Evolutionary conservation across 92 coral and sea anemone species (phyloP).

Genomic region (Umimayanthus chanpuru): DNA sequence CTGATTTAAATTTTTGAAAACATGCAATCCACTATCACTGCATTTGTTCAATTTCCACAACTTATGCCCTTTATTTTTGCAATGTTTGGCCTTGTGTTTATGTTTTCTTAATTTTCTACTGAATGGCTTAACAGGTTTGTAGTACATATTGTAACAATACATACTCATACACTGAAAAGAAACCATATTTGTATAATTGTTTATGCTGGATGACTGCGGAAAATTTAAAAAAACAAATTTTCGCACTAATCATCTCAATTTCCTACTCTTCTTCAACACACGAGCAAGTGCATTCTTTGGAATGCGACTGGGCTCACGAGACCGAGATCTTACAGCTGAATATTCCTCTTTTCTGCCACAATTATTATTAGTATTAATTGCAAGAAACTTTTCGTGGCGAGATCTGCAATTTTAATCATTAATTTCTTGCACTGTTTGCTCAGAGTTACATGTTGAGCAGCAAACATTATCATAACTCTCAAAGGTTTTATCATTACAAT

Average conservation of each 20-base stretch:
- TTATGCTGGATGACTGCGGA: conserved; percentile 12
- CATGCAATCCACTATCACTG: conserved; percentile 1
- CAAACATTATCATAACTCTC: too few species aligned
- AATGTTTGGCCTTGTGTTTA: not conserved
- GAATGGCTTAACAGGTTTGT: conserved; percentile 20
- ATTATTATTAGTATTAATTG: not conserved
- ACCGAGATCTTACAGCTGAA: conserved; percentile 19
- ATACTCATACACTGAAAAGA: not conserved
- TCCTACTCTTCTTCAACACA: not conserved
- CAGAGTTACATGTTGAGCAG: too few species aligned
- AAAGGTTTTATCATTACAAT: too few species aligned
- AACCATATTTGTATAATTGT: conserved; percentile 8
- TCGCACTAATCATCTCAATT: not conserved
- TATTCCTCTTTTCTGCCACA: conserved; percentile 9
- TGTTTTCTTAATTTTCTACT: not conserved
- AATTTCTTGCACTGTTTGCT: too few species aligned
- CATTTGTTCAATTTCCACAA: conserved; percentile 14
- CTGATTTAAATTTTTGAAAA: conserved; percentile 30
- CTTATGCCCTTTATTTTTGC: conserved; percentile 3
- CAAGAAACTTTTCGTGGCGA: conserved; percentile 20
- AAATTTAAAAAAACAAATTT: conserved; percentile 1
- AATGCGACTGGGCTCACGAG: conserved; percentile 35
- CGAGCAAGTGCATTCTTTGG: conserved; percentile 26
- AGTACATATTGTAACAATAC: conserved; percentile 19
- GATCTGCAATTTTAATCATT: not conserved